Evolutionary conservation across 2,113 vertebrate species (phyloP).

Genomic region (Suricata suricatta): DNA sequence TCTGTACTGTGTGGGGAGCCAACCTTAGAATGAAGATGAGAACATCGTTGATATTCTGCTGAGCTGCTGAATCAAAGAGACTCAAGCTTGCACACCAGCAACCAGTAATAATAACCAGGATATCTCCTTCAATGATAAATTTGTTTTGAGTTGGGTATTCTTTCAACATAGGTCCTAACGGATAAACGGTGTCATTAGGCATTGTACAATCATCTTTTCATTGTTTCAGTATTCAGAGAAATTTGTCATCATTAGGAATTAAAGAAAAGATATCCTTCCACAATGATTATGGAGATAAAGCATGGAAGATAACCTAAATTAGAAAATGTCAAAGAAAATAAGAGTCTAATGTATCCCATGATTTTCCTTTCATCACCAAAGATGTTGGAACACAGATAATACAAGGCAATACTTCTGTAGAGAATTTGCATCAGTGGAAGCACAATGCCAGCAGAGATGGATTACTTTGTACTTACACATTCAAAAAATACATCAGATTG

Average conservation of each 20-base stretch:
- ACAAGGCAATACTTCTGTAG: neutral
- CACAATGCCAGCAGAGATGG: neutral
- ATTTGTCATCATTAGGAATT: conserved; percentile 2
- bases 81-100: neutral
- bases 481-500: neutral
- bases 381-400: neutral
- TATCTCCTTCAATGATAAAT: neutral
- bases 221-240: neutral
- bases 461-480: neutral
- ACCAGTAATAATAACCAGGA: neutral
- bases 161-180: neutral
- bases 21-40: neutral
- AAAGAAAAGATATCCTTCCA: neutral
- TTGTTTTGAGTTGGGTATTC: conserved; percentile 2
- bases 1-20: neutral
- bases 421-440: neutral
- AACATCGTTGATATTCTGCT: neutral
- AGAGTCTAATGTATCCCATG: neutral
- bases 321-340: conserved; percentile 26
- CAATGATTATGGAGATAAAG: neutral
- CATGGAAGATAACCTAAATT: neutral
- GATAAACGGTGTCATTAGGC: neutral
- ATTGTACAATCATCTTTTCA: neutral
- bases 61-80: neutral
- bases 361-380: conserved; percentile 12